Evolutionary conservation across 2,888 invertebrate species (phyloP).

Genomic region (Eupithecia pulchellata): DNA sequence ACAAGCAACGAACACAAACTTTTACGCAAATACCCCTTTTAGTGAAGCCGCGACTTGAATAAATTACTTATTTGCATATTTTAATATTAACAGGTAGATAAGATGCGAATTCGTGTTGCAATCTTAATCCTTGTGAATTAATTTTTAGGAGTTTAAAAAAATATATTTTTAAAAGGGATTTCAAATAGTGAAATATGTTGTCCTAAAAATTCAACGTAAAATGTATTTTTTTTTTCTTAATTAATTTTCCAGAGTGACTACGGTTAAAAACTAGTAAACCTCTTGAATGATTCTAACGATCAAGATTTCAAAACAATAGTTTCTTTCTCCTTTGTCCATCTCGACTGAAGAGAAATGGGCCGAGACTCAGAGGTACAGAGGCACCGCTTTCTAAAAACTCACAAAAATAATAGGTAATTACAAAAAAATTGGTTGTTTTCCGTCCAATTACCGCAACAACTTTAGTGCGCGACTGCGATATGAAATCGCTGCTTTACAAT

Average conservation of each 20-base stretch:
- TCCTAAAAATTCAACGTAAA: neutral
- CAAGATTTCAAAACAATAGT: neutral
- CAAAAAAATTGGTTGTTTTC: neutral
- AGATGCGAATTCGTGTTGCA: neutral
- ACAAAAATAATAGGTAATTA: no score
- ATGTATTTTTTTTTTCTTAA: no score
- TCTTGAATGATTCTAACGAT: no score
- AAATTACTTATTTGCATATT: slow-evolving; percentile 83
- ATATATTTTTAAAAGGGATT: neutral
- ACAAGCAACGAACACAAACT: slow-evolving; percentile 51
- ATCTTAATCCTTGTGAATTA: neutral
- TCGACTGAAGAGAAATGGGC: neutral
- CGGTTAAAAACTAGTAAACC: no score
- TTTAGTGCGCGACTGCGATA: neutral
- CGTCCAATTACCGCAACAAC: neutral
- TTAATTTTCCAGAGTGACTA: no score
- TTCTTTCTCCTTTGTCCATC: neutral
- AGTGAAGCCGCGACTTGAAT: slow-evolving; percentile 69
- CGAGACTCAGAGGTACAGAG: neutral
- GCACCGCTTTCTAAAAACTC: neutral
- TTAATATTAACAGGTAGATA: slow-evolving; percentile 65
- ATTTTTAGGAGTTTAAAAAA: neutral
- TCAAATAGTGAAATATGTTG: neutral
- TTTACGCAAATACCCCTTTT: slow-evolving; percentile 58
- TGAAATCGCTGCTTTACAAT: slow-evolving; percentile 5